A percentile compares a stretch with the other conserved stretches of the same genome.
phyloP scores from a whole-genome alignment of 2,888 invertebrate genomes.

The Podabrus alpinus region DNA sequence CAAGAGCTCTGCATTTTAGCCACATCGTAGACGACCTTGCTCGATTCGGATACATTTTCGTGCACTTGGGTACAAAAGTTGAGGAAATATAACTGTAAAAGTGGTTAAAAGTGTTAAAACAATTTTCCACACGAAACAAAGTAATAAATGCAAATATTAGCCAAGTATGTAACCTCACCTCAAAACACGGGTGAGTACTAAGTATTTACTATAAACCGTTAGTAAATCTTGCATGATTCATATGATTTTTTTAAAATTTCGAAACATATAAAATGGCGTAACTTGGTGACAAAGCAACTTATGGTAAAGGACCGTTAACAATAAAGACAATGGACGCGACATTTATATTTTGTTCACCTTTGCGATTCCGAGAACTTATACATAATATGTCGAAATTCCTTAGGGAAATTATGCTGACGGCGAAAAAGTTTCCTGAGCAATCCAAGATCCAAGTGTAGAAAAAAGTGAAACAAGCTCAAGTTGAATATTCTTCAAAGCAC shows the following conservation, averaged over 20 bases:
- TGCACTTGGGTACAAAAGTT: not conserved
- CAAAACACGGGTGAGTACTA: not conserved
- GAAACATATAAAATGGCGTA: slow-evolving; percentile 19
- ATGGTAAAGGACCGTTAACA: slow-evolving; percentile 3
- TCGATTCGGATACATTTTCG: not conserved
- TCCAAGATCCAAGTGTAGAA: not conserved
- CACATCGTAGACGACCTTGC: not conserved
- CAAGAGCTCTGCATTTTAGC: too few species aligned
- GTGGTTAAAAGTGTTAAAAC: not conserved
- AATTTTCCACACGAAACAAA: not conserved
- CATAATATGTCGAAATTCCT: not conserved
- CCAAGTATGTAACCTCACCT: slow-evolving; percentile 12
- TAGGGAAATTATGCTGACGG: not conserved
- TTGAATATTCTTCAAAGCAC: not conserved
- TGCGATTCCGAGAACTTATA: not conserved
- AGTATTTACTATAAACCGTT: slow-evolving; percentile 11
- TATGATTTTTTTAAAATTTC: slow-evolving; percentile 13
- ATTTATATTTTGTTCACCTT: slow-evolving; percentile 1
- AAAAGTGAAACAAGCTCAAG: not conserved
- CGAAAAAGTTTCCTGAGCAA: not conserved
- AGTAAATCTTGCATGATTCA: slow-evolving; percentile 18
- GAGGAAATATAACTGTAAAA: not conserved
- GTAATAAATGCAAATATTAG: slow-evolving; percentile 10
- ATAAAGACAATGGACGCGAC: not conserved
- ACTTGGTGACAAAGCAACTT: slow-evolving; percentile 22